Evolutionary conservation across 2,113 vertebrate genomes (phyloP).

Genomic region (Otis tarda): DNA sequence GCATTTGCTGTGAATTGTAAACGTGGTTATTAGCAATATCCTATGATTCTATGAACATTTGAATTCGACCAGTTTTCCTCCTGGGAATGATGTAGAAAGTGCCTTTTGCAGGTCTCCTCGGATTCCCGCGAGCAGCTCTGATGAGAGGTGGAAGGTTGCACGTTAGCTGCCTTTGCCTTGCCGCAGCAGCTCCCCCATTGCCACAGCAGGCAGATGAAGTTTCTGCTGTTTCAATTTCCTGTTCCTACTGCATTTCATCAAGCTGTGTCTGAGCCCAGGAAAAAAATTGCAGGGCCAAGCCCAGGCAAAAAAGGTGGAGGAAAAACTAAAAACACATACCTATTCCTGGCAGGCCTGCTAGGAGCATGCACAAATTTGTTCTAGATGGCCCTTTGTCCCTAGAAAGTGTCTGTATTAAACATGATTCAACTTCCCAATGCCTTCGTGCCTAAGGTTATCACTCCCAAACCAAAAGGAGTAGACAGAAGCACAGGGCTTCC

Average conservation of each 20-base stretch:
- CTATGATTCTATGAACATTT: neutral
- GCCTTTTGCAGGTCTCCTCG: neutral
- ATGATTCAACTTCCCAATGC: neutral
- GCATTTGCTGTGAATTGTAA: neutral
- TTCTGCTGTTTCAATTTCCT: neutral
- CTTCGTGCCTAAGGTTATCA: neutral
- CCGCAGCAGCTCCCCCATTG: neutral
- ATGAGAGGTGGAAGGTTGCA: neutral
- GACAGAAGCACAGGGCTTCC: neutral
- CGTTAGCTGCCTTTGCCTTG: neutral
- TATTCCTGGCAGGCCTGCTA: neutral
- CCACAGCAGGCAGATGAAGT: neutral
- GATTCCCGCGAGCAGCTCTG: neutral
- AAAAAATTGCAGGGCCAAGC: neutral
- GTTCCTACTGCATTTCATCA: neutral
- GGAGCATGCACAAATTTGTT: neutral
- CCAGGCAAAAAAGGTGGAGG: neutral
- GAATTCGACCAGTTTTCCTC: neutral
- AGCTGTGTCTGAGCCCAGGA: neutral
- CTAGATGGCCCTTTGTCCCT: neutral
- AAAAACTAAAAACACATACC: neutral
- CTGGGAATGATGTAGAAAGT: neutral
- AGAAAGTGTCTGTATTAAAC: neutral
- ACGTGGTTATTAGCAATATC: neutral
- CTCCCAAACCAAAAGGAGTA: neutral